phyloP scores from a whole-genome alignment of 23 tunicate genomes.

The Phallusia fumigata region DNA sequence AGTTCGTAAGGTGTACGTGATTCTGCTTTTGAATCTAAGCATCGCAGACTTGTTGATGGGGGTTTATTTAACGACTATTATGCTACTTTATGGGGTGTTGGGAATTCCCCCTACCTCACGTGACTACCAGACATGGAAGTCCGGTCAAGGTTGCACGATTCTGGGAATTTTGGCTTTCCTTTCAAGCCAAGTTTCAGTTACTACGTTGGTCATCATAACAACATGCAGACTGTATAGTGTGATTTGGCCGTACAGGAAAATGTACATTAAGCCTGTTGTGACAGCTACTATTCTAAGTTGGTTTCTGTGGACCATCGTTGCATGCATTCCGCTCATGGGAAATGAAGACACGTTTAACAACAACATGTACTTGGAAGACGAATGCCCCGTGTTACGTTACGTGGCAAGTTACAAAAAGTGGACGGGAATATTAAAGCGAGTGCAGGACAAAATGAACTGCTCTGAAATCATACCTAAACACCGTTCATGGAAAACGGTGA shows the following conservation, averaged over 20 bases:
- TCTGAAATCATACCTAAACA: neutral
- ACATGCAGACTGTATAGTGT: neutral
- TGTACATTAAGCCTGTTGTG: neutral
- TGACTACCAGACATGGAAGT: neutral
- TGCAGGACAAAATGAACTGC: neutral
- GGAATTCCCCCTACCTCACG: neutral
- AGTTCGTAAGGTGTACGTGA: neutral
- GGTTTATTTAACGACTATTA: neutral
- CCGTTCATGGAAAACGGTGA: neutral
- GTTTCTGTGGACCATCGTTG: neutral
- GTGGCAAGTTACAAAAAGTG: neutral
- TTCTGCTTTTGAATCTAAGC: neutral
- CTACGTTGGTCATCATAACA: neutral
- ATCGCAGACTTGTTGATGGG: neutral
- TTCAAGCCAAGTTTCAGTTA: neutral
- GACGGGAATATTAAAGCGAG: neutral
- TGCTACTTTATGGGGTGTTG: neutral
- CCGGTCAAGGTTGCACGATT: neutral
- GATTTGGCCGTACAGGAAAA: neutral
- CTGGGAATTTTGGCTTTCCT: neutral
- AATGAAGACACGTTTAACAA: neutral
- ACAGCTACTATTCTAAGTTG: neutral
- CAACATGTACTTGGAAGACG: neutral
- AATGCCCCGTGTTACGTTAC: neutral
- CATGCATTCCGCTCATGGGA: neutral